Evolutionary conservation across 2,888 invertebrate species (phyloP).

Genomic region (Ichneumon xanthorius): DNA sequence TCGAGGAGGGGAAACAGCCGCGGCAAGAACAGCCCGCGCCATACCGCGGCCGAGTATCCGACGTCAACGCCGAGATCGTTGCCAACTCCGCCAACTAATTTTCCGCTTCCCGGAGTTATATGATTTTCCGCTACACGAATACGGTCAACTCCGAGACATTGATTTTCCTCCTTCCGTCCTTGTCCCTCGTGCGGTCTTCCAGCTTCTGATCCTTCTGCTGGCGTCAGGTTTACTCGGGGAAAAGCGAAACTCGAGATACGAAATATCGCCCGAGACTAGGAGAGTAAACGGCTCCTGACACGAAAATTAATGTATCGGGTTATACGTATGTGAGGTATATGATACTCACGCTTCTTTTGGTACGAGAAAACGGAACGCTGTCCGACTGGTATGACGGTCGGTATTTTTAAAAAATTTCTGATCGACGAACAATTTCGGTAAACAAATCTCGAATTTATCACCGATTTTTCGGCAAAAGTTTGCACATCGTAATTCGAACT

Average conservation of each 20-base stretch:
- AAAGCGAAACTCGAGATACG: conserved; percentile 21
- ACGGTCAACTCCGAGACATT: conserved; percentile 62
- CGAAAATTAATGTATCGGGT: conserved; percentile 30
- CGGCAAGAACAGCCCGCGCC: conserved; percentile 15
- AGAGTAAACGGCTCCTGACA: conserved; percentile 17
- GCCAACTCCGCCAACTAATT: conserved; percentile 73
- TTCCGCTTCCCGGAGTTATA: conserved; percentile 71
- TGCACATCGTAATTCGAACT: conserved; percentile 45
- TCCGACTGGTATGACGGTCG: neutral
- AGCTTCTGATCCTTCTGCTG: conserved; percentile 19
- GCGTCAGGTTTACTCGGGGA: conserved; percentile 39
- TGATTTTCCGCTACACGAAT: conserved; percentile 67
- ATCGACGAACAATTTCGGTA: conserved; percentile 47
- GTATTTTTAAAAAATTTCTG: neutral
- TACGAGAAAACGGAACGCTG: neutral
- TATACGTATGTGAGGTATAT: conserved; percentile 22
- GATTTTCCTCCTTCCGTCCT: conserved; percentile 51
- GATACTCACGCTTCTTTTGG: conserved; percentile 8
- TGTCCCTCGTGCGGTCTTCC: neutral
- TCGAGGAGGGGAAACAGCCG: conserved; percentile 22
- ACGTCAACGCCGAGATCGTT: conserved; percentile 65
- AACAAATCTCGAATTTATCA: conserved; percentile 60
- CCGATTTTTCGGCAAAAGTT: conserved; percentile 47
- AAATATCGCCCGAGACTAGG: conserved; percentile 5
- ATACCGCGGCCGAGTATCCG: conserved; percentile 59